Conservation (phyloP, 2,797 vertebrate genomes). For the Urocyon cinereoargenteus region DNA sequence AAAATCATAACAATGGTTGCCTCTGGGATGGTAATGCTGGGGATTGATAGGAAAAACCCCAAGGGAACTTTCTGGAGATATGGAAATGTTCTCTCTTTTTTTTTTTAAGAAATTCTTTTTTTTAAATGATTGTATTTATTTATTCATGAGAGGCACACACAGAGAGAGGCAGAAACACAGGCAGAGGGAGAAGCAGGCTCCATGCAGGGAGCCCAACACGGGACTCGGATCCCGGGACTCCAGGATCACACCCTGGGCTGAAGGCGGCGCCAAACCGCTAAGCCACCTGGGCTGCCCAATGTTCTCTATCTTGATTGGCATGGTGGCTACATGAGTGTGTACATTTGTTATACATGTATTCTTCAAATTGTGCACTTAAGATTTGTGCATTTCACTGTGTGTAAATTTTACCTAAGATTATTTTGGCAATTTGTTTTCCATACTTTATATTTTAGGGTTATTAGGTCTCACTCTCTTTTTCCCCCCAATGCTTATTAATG, state of each 20-base stretch:
- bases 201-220: too few relatives aligned
- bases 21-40: not conserved
- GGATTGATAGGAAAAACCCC: not conserved
- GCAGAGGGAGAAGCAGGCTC: too few relatives aligned
- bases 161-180: too few relatives aligned
- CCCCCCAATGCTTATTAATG: not conserved
- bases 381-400: not conserved
- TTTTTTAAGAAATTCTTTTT: too few relatives aligned
- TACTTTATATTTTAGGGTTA: conserved; percentile 4
- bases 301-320: not conserved
- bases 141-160: too few relatives aligned
- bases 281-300: not conserved
- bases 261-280: too few relatives aligned
- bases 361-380: not conserved
- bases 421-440: not conserved
- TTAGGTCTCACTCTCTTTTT: not conserved
- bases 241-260: too few relatives aligned
- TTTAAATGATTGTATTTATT: too few relatives aligned
- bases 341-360: not conserved
- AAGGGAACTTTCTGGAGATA: not conserved
- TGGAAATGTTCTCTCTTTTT: not conserved
- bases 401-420: not conserved
- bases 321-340: too few relatives aligned
- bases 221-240: too few relatives aligned
- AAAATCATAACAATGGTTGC: not conserved